These are phyloP conservation scores for Dendrolimus houi DNA, from an alignment of 2,888 invertebrate species.

Conservation along the genomic window DNA sequence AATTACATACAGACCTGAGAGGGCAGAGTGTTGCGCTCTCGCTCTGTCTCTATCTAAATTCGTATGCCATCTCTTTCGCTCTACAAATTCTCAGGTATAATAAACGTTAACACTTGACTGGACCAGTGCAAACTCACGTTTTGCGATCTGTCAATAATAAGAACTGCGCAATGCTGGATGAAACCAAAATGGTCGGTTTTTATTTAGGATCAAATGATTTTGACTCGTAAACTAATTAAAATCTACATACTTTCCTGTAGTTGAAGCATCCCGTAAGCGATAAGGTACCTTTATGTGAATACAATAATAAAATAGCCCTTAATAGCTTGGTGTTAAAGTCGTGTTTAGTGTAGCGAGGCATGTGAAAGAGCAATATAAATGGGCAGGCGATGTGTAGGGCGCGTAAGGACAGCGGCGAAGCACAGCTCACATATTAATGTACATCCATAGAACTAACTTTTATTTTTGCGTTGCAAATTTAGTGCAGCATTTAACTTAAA, in stretches of 20 bases:
- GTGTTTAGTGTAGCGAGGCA: slow-evolving; percentile 70
- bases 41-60: too few species aligned
- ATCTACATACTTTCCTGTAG: slow-evolving; percentile 1
- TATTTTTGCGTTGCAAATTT: too few species aligned
- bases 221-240: neutral
- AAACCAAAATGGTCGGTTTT: too few species aligned
- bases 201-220: neutral
- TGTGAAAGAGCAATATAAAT: slow-evolving; percentile 57
- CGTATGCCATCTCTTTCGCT: too few species aligned
- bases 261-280: slow-evolving; percentile 23
- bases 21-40: too few species aligned
- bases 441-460: slow-evolving; percentile 13
- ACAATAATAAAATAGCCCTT: slow-evolving; percentile 28
- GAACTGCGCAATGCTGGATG: too few species aligned
- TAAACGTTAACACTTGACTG: too few species aligned
- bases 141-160: too few species aligned
- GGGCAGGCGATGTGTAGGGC: slow-evolving; percentile 65
- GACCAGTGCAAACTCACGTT: too few species aligned
- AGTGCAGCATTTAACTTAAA: too few species aligned
- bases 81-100: too few species aligned
- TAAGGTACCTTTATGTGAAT: slow-evolving; percentile 13
- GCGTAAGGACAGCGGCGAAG: slow-evolving; percentile 64
- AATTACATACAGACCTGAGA: too few species aligned
- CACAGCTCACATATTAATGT: slow-evolving; percentile 28
- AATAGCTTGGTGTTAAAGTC: slow-evolving; percentile 54